Evolutionary conservation across 2,797 vertebrate species (phyloP).

Genomic region (Pampus argenteus): DNA sequence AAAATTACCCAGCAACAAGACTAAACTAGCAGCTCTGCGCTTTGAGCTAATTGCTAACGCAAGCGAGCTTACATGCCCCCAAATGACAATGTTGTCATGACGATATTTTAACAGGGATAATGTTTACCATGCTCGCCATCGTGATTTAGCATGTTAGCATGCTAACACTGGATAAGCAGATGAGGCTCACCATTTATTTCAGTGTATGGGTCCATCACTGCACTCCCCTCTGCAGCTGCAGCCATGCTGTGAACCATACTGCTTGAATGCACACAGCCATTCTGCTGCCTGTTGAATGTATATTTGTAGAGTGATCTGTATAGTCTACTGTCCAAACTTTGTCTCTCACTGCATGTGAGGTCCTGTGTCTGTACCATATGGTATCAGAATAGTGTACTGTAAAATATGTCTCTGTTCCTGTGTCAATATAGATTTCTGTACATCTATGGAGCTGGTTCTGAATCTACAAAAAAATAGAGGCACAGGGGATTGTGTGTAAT

Average conservation of each 20-base stretch:
- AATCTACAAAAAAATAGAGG: not conserved
- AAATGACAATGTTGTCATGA: too few relatives aligned
- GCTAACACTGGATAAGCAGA: not conserved
- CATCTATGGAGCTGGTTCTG: not conserved
- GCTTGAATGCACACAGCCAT: conserved; percentile 38
- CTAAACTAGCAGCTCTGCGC: not conserved
- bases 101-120: not conserved
- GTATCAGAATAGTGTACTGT: not conserved
- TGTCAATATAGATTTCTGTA: not conserved
- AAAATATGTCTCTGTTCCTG: not conserved
- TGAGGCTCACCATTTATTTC: not conserved
- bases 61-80: not conserved
- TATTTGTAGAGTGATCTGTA: conserved; percentile 65
- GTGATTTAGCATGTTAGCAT: too few relatives aligned
- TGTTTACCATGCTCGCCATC: not conserved
- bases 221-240: conserved; percentile 44
- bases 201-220: conserved; percentile 19
- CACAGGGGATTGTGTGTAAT: not conserved
- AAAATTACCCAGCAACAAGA: not conserved
- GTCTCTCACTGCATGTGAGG: conserved; percentile 46
- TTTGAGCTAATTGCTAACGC: not conserved
- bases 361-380: conserved; percentile 25
- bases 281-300: conserved; percentile 51
- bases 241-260: conserved; percentile 24
- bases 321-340: conserved; percentile 61